phyloP scores from a whole-genome alignment of 2,797 vertebrate species.

The Halcyon smyrnensis region DNA sequence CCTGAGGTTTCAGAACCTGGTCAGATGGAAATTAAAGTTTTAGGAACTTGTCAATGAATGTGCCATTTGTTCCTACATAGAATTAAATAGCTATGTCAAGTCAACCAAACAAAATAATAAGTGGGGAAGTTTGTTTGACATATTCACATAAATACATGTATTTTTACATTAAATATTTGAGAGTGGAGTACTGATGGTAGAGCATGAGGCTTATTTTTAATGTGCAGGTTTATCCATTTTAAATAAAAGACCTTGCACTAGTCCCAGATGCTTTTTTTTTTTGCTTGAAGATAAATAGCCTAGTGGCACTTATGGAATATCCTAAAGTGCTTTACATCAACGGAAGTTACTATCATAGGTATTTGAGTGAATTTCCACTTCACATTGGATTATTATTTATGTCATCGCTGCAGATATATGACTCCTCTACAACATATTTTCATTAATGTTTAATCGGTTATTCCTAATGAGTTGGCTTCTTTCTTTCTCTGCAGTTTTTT shows the following conservation, averaged over 20 bases:
- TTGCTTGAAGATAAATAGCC: slow-evolving; percentile 1
- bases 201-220: not conserved
- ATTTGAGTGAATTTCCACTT: slow-evolving; percentile 54
- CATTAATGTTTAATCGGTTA: slow-evolving; percentile 44
- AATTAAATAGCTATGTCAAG: not conserved
- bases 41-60: not conserved
- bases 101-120: not conserved
- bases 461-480: slow-evolving; percentile 5
- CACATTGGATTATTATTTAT: slow-evolving; percentile 56
- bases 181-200: not conserved
- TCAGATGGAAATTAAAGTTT: not conserved
- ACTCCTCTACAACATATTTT: not conserved
- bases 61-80: not conserved
- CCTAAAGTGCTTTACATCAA: slow-evolving; percentile 45
- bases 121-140: not conserved
- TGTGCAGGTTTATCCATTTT: slow-evolving; percentile 1
- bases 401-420: slow-evolving; percentile 19
- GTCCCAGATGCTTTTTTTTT: not conserved
- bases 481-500: not conserved
- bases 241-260: slow-evolving; percentile 6
- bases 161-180: not conserved
- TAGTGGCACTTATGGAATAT: slow-evolving; percentile 31
- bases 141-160: not conserved
- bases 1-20: not conserved
- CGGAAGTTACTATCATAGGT: slow-evolving; percentile 31